Conservation (phyloP, 2,888 invertebrate genomes). For the Lepidocyrtinus sp. region DNA sequence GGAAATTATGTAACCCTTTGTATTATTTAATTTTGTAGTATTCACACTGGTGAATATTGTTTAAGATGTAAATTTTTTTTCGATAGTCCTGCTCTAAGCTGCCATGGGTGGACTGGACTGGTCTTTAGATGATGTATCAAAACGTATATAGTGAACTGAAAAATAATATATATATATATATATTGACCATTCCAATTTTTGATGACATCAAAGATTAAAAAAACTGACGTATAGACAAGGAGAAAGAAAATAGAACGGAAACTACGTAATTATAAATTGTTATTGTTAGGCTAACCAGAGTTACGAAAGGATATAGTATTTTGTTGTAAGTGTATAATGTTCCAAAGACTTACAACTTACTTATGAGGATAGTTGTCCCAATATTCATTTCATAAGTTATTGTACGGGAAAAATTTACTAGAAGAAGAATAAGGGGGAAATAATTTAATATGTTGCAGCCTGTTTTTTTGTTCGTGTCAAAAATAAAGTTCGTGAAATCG, state of each 20-base stretch:
- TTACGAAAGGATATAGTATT: constrained; percentile 20
- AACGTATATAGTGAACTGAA: too few relatives aligned
- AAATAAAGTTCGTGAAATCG: constrained; percentile 1
- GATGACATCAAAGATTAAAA: constrained; percentile 52
- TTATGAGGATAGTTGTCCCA: constrained; percentile 16
- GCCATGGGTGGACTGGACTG: too few relatives aligned
- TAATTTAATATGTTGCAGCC: constrained; percentile 9
- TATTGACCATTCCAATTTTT: constrained; percentile 53
- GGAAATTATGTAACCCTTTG: not conserved
- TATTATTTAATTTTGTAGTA: not conserved
- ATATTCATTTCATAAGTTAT: constrained; percentile 8
- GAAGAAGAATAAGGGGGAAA: not conserved
- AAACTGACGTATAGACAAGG: constrained; percentile 41
- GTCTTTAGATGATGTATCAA: too few relatives aligned
- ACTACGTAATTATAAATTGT: constrained; percentile 7
- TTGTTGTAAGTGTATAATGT: constrained; percentile 34
- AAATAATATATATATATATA: not conserved
- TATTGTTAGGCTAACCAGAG: constrained; percentile 27
- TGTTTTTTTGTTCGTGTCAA: constrained; percentile 15
- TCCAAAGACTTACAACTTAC: constrained; percentile 54
- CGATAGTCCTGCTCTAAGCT: too few relatives aligned
- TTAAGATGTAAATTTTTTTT: not conserved
- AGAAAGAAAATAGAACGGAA: constrained; percentile 11
- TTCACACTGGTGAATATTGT: not conserved
- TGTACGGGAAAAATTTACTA: not conserved